A percentile compares a stretch with the other conserved stretches of the same genome.
phyloP scores from a whole-genome alignment of 2,888 invertebrate genomes.

The Tuta absoluta region DNA sequence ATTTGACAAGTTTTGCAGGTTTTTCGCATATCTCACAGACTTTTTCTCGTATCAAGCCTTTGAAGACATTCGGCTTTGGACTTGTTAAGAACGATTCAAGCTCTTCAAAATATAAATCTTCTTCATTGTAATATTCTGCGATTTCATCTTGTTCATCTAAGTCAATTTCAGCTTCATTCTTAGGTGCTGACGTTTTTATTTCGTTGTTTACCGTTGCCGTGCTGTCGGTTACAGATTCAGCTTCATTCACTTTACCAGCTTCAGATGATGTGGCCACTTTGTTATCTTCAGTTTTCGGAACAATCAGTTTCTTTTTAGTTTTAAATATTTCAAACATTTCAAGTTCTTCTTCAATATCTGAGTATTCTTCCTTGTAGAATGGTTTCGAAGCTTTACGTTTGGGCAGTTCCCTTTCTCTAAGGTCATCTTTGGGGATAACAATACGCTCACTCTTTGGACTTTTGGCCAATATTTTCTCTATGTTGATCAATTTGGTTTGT shows the following conservation, averaged over 20 bases:
- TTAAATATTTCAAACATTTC: constrained; percentile 60
- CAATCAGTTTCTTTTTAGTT: constrained; percentile 34
- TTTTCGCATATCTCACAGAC: constrained; percentile 91
- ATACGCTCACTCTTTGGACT: constrained; percentile 14
- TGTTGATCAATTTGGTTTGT: constrained; percentile 41
- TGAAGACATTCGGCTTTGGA: constrained; percentile 84
- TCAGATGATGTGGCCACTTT: constrained; percentile 30
- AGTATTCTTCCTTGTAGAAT: constrained; percentile 68
- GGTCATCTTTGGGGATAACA: constrained; percentile 36
- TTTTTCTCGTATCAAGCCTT: constrained; percentile 85
- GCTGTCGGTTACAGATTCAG: not conserved
- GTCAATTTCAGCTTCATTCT: constrained; percentile 3
- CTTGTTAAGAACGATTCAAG: constrained; percentile 49
- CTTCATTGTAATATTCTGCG: constrained; percentile 51
- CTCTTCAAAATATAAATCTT: constrained; percentile 66
- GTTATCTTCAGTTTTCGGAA: constrained; percentile 25
- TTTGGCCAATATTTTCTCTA: constrained; percentile 16
- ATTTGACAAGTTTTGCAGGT: constrained; percentile 85
- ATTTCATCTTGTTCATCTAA: constrained; percentile 22
- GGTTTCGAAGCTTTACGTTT: constrained; percentile 62
- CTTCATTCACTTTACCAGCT: not conserved
- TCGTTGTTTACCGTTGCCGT: not conserved
- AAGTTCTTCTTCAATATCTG: constrained; percentile 65
- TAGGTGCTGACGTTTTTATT: not conserved
- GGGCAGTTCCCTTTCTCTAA: constrained; percentile 59